Evolutionary conservation across 1,140 invertebrate genomes (phyloP), one percentile per base, ranked within the genome.

Genomic region (Trichonephila clavata): DNA sequence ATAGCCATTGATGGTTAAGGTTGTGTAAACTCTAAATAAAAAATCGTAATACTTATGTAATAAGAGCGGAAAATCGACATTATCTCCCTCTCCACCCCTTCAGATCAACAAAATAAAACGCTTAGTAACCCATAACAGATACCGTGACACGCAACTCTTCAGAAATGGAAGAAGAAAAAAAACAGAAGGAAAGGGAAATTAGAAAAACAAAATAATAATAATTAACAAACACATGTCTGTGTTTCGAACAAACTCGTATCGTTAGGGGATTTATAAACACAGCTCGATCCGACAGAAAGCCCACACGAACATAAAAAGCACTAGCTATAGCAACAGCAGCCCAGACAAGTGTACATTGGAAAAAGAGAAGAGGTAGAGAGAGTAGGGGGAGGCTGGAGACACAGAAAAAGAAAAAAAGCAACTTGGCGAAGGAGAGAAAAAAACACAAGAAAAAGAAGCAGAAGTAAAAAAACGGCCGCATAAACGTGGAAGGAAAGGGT

Each of bases 401-500:
- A 57, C 21, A 59, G 21, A 57, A 59, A 57, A 83, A 83, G 27
- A 83, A 83, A 83, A 83, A 83, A 50, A 83, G 50, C 39, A 24
- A 57, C 43, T 50, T 8, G 81, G 81, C 20, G 27, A 59, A 59
- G 50, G 43, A 83, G 21, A 83, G 6, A 60, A 7, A 90, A 60
- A 80, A 90, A 90, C 16, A 18, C 21, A 43, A 80, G 21, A 39
- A 39, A 81, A 57, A 61, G 80, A 81, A 39, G 57, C 21, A 77
- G 77, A 20, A 59, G 27, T 68, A 32, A 92, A 77, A 86, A 81
- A 71, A 86, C 91, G 91, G 63, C 83, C 81, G 83, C 83, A 92
- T 91, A 92, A 89, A 68, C n/a, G 43, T 71, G 91, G 43, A 92
- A 61, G 65, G 65, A 92, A 92, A 92, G 91, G 91, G 91, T 92